phyloP scores from a whole-genome alignment of 2,888 invertebrate species.

The Torymus aiolomorphi region DNA sequence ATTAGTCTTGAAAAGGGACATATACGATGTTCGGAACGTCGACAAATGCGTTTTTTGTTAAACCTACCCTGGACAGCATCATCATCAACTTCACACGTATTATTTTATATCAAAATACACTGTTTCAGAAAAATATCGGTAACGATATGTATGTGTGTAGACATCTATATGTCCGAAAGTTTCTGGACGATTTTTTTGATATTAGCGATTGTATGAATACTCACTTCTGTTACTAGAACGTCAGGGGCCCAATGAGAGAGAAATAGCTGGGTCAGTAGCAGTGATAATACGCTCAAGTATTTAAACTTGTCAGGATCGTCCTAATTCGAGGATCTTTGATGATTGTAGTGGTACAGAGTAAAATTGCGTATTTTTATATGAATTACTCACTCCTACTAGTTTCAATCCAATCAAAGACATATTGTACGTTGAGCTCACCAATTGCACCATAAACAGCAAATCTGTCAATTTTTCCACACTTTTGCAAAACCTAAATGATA shows the following conservation, averaged over 20 bases:
- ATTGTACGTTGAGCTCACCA: slow-evolving; percentile 18
- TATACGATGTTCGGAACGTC: too few relatives aligned
- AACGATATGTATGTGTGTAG: too few relatives aligned
- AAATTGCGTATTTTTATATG: not conserved
- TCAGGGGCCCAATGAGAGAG: slow-evolving; percentile 41
- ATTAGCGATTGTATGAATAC: not conserved
- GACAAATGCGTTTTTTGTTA: too few relatives aligned
- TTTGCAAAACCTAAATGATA: slow-evolving; percentile 16
- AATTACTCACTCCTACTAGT: not conserved
- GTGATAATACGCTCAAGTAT: not conserved
- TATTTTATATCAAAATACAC: too few relatives aligned
- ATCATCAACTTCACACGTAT: too few relatives aligned
- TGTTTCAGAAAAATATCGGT: too few relatives aligned
- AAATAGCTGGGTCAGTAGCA: slow-evolving; percentile 1
- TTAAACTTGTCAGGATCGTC: slow-evolving; percentile 28
- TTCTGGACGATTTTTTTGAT: too few relatives aligned
- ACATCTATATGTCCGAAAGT: too few relatives aligned
- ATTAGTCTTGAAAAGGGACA: too few relatives aligned
- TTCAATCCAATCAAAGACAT: slow-evolving; percentile 34
- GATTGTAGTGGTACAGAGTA: not conserved
- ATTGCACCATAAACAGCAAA: slow-evolving; percentile 14
- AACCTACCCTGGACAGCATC: too few relatives aligned
- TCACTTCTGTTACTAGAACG: slow-evolving; percentile 17
- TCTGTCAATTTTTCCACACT: slow-evolving; percentile 12
- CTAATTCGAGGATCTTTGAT: not conserved